Base-by-base conservation (phyloP, 2,888 invertebrate genomes). In the Synergus umbraculus region DNA sequence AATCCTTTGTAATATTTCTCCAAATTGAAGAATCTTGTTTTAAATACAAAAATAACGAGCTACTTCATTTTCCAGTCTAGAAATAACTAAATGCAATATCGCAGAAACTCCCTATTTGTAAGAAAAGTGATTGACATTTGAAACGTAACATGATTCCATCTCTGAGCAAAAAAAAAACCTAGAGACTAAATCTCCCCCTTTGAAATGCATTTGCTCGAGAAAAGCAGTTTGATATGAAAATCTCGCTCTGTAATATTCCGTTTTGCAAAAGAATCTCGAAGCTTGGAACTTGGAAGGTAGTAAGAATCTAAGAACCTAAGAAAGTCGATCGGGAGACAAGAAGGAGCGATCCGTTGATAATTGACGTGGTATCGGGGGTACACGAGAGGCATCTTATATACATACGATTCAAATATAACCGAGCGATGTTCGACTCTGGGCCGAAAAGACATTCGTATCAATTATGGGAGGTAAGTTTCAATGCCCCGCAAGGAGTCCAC, bases 361-460 rank as follows among this genome's bases (percentile, higher is more conserved):
- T 89, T 87, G 89, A 89, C 88, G 86, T 86, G 86, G 86, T 84
- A 83, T 82, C 82, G 82, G 67, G 82, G 82, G 83, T 84, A 77
- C 67, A 84, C 80, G 63, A 60, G 41, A 22, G 76, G 82, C 82
- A 82, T 83, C 83, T 83, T 83, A 83, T 83, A 83, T 84, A 81
- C 83, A 83, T 83, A 85, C 83, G 84, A 86, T 87, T 89, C 88
- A 88, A 90, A 90, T 89, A 87, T 85, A 88, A 86, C 87, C 87
- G 84, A 88, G 86, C 86, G 88, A 89, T 90, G 89, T 91, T 90
- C 87, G 87, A 86, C 87, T 86, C 84, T 86, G 87, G 86, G 85
- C 87, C 88, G 86, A 88, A 89, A 90, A 91, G 89, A 90, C 90
- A 90, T 91, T 90, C 90, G 90, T 91, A 91, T 91, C 91, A 91